phyloP scores from a whole-genome alignment of 2,797 vertebrate genomes.

The Acomys russatus region DNA sequence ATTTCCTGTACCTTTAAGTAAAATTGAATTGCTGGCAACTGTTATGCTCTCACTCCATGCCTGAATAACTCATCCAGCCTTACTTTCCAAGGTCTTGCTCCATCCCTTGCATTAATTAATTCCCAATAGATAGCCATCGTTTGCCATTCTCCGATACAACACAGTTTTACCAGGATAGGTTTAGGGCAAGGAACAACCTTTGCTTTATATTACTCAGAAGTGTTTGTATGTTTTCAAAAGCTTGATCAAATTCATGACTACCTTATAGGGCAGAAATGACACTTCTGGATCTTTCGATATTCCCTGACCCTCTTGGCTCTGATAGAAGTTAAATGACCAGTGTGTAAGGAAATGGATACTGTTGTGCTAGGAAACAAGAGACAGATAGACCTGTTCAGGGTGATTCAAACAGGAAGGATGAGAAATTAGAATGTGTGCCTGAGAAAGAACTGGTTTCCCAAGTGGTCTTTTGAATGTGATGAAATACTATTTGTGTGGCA shows the following conservation, averaged over 20 bases:
- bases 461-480: slow-evolving; percentile 44
- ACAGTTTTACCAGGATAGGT: not conserved
- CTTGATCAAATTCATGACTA: slow-evolving; percentile 15
- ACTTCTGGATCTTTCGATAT: slow-evolving; percentile 14
- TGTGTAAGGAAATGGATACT: not conserved
- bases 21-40: not conserved
- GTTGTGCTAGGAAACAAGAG: not conserved
- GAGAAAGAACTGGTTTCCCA: not conserved
- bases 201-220: not conserved
- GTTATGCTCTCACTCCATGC: not conserved
- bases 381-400: not conserved
- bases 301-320: slow-evolving; percentile 2
- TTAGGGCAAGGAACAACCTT: not conserved
- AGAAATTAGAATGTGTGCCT: slow-evolving; percentile 27
- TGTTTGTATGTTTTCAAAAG: not conserved
- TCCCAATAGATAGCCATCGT: not conserved
- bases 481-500: not conserved
- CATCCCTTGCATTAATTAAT: not conserved
- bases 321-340: slow-evolving; percentile 16
- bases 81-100: not conserved
- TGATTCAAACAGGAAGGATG: not conserved
- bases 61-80: not conserved
- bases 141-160: not conserved
- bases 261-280: slow-evolving; percentile 17
- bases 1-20: not conserved